Evolutionary conservation across 2,113 vertebrate genomes (phyloP).

Genomic region (Hucho hucho): DNA sequence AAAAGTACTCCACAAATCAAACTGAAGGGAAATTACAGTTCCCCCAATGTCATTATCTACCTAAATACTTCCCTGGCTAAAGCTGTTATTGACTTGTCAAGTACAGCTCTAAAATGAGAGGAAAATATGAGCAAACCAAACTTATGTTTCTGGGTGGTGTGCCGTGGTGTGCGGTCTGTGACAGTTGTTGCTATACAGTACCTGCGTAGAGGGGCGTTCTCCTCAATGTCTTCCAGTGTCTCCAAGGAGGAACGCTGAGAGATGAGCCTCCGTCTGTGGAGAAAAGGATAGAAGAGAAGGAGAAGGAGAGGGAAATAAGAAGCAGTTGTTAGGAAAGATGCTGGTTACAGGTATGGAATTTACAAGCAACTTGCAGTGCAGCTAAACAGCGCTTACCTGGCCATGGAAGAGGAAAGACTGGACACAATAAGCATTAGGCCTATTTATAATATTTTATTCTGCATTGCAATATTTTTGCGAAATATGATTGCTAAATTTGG

Average conservation of each 20-base stretch:
- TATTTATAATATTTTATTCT: neutral
- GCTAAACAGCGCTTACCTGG: no score
- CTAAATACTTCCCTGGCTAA: neutral
- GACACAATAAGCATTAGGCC: neutral
- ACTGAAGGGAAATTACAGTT: neutral
- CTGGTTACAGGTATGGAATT: no score
- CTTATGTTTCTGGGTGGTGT: neutral
- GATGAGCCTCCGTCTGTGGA: constrained; percentile 87
- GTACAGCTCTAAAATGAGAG: no score
- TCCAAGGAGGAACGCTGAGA: constrained; percentile 97
- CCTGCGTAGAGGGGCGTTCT: constrained; percentile 96
- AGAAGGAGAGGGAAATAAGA: neutral
- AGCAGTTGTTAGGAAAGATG: no score
- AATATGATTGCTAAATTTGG: no score
- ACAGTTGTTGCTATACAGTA: constrained; percentile 51
- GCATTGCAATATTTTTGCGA: neutral
- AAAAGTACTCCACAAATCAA: neutral
- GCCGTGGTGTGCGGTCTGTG: neutral
- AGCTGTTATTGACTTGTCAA: neutral
- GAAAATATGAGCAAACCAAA: neutral
- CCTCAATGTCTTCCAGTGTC: constrained; percentile 97
- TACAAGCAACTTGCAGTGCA: no score
- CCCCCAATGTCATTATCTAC: neutral
- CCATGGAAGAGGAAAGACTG: no score
- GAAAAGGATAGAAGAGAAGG: neutral